Base-by-base conservation (phyloP, 2,888 invertebrate genomes). In the Chaitophorus viminalis region DNA sequence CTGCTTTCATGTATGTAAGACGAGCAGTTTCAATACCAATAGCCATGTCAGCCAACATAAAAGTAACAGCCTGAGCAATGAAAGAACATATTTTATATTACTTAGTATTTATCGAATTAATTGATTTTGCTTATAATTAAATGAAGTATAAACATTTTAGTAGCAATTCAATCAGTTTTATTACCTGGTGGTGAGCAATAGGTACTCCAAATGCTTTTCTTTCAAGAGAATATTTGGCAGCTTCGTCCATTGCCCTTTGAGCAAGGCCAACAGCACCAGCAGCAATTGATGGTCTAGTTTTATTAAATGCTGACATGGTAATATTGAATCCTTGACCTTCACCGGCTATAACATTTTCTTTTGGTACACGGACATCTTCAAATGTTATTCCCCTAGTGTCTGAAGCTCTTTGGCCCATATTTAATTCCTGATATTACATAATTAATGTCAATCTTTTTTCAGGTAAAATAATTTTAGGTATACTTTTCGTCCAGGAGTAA, bases 311-410 rank as follows among this genome's bases (percentile, higher is more conserved):
- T 74, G 95, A 95, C 99, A 99, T 99, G 21, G 98, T 98, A 91
- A 99, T 96, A 93, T 97, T 98, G 92, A 99, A 99, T 46, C 99
- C 99, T 74, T 95, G 94, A 2, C 99, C 99, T 92, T 98, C 98
- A 8, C 94, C 95, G 79, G 95, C 92, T 5, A 99, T 92, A 72
- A 99, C 96, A 92, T 99, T 98, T 93, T 98, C 97, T 91, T 96
- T 96, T 8, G 99, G 98, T 11, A 99, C 95, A 89, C 96, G 93
- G 0, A 99, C 99, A 92, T 99, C 99, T 92, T 99, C 99, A 91
- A 99, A 99, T 3, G 98, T 97, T 90, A 99, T 95, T 90, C 98
- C 99, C 76, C 97, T 94, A 0, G 98, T 99, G 91, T 99, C 98
- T 0, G 98, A 98, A 31, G 97, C 97, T 90, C 97, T 94, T 92